Base-by-base conservation (phyloP, 2,797 vertebrate genomes). In the Sebastes dallii region DNA sequence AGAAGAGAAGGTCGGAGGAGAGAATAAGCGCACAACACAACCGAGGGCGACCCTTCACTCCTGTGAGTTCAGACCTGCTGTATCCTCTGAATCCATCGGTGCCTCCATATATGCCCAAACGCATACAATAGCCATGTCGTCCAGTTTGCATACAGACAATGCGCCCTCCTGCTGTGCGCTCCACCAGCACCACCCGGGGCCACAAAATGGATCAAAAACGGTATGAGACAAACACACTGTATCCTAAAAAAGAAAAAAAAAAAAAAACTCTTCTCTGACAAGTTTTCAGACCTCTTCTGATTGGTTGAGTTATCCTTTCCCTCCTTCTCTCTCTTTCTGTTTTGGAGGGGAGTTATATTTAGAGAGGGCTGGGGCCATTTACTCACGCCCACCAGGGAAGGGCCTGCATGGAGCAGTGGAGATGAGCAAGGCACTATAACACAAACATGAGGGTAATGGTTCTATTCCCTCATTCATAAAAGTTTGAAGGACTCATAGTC, bases 81-180 rank as follows among this genome's bases (percentile, higher is more conserved):
- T 86, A 78, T 92, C 89, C 87, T 87, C 84, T 56, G 73, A 77
- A 77, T 86, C 84, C 88, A 76, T 78, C 88, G 86, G 75, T 72
- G 87, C 86, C 89, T 92, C 95, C 94, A 95, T 96, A 96, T 96
- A 96, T 95, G 94, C 92, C 91, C 89, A 82, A 74, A 86, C 89
- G 78, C 88, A 74, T 84, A 96, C 96, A 96, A 96, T 93, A 89
- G 92, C 93, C 95, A 92, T 95, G 88, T 84, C 92, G 88, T 92
- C 85, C 88, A 86, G 93, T 96, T 96, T 94, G 92, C 95, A 96
- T 96, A 89, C 72, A 91, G 83, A 96, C 95, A 96, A 96, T 94
- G 92, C 88, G 82, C 83, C 83, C 90, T 90, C 92, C 95, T 81
- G 94, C 91, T 88, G 93, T 22, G 94, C 86, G 84, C 88, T 91